Percentiles rank a stretch among this genome's conserved stretches.
Conservation (phyloP, 2,797 vertebrate species). For the Rhabdophis nuchalis region DNA sequence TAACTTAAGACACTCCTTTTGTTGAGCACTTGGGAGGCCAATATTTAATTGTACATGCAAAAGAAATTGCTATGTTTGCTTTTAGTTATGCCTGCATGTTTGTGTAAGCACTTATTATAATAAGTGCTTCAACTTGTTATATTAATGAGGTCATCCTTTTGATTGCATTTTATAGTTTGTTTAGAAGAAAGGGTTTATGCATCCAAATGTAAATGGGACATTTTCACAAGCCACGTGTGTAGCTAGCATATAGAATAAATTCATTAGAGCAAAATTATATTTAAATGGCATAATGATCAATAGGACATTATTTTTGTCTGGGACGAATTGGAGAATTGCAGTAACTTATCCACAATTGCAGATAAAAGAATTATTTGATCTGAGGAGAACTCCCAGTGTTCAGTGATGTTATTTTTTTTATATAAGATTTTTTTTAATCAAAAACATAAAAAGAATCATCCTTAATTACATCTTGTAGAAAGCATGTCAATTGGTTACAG, state of each 20-base stretch:
- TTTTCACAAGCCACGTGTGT: neutral
- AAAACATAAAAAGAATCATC: too few species aligned
- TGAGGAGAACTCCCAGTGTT: neutral
- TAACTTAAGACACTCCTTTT: neutral
- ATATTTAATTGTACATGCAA: neutral
- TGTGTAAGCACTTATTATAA: neutral
- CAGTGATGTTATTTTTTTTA: neutral
- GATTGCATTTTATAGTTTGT: neutral
- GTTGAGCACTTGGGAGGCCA: neutral
- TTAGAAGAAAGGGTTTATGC: neutral
- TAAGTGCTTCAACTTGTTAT: neutral
- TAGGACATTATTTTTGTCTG: neutral
- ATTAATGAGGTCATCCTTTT: neutral
- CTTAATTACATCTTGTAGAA: too few species aligned
- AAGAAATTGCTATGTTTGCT: neutral
- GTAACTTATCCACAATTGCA: neutral
- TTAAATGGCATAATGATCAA: neutral
- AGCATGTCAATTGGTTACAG: too few species aligned
- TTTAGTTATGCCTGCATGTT: neutral
- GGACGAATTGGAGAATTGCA: neutral
- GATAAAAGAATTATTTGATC: neutral
- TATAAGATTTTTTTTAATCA: too few species aligned
- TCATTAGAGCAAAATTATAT: neutral
- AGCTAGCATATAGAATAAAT: neutral
- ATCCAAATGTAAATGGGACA: neutral